Base-by-base conservation (phyloP, 2,113 vertebrate species). In the Rafetus swinhoei region DNA sequence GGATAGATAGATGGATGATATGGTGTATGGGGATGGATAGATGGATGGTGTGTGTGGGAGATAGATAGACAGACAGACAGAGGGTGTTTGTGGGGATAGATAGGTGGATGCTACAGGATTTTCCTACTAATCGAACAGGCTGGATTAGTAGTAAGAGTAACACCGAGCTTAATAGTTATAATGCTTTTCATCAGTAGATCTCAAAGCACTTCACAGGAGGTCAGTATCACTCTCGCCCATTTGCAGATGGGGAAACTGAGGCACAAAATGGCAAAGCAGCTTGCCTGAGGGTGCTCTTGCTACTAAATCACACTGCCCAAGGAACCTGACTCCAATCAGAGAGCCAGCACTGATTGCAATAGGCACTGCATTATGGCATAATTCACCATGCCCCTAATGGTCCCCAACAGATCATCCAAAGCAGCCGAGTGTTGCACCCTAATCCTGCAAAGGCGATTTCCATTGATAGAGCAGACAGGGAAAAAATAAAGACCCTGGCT, bases 141-240 rank as follows among this genome's bases (percentile, higher is more conserved):
- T 57, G 5, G 4, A 32, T 4, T 0, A 0, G 53, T 35, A 19
- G 27, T 9, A 7, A 54, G 11, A 5, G 62, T 1, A 15, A 6
- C 2, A 2, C n/a, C 62, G 5, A 45, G 45, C 45, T 45, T 45
- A 45, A 45, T 7, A 45, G 45, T 4, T 45, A 45, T 65, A 65
- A 65, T n/a, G 29, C 62, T 65, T 65, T 65, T 72, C 32, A 72
- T 6, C 21, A 25, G 24, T 72, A 89, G 65, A 1, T 27, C 1
- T 3, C 69, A 1, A 0, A 1, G 39, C n/a, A 0, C 0, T 59
- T 25, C 9, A 2, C 8, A 65, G 2, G 21, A 0, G 21, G 22
- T 7, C 45, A 10, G 8, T 3, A 19, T 15, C 35, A 69, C 0
- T 3, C 25, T 65, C 35, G 21, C 53, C 8, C 0, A 15, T 32